A percentile compares a stretch with the other conserved stretches of the same genome.
phyloP scores from a whole-genome alignment of 2,888 invertebrate genomes.

The Volucella zonaria region DNA sequence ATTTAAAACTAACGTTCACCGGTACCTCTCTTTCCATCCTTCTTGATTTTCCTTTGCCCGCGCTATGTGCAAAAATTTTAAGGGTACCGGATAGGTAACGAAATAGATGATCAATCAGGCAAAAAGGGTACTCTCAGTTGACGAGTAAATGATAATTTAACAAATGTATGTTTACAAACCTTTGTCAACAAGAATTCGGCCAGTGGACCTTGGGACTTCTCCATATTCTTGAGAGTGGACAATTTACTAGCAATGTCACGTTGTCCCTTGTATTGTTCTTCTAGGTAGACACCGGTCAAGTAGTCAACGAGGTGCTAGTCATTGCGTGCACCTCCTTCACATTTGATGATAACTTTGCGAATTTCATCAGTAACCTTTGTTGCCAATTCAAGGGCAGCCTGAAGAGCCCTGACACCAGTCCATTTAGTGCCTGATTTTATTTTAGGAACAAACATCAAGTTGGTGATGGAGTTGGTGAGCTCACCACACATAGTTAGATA shows the following conservation, averaged over 20 bases:
- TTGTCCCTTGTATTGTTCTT: constrained; percentile 94
- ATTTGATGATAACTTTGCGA: constrained; percentile 87
- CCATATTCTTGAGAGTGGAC: constrained; percentile 89
- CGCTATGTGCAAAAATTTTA: no score
- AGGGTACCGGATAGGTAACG: constrained; percentile 8
- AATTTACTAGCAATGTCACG: constrained; percentile 92
- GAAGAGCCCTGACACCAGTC: constrained; percentile 87
- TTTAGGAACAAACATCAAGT: constrained; percentile 77
- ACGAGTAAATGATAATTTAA: constrained; percentile 25
- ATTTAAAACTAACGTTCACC: no score
- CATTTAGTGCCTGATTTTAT: constrained; percentile 2
- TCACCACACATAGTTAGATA: constrained; percentile 94
- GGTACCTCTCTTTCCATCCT: no score
- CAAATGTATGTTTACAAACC: constrained; percentile 76
- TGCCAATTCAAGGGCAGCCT: constrained; percentile 91
- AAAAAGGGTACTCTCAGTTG: constrained; percentile 31
- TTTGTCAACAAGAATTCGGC: constrained; percentile 94
- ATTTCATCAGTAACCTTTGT: constrained; percentile 90
- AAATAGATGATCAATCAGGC: constrained; percentile 29
- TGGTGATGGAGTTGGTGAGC: constrained; percentile 80
- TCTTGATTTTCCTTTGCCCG: no score
- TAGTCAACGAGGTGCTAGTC: constrained; percentile 93
- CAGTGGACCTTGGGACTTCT: constrained; percentile 86
- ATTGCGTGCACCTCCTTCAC: constrained; percentile 86
- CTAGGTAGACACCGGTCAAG: constrained; percentile 88